Evolutionary conservation across 2,113 vertebrate genomes (phyloP), one percentile per base, ranked within the genome.

Genomic region (Mus spicilegus): DNA sequence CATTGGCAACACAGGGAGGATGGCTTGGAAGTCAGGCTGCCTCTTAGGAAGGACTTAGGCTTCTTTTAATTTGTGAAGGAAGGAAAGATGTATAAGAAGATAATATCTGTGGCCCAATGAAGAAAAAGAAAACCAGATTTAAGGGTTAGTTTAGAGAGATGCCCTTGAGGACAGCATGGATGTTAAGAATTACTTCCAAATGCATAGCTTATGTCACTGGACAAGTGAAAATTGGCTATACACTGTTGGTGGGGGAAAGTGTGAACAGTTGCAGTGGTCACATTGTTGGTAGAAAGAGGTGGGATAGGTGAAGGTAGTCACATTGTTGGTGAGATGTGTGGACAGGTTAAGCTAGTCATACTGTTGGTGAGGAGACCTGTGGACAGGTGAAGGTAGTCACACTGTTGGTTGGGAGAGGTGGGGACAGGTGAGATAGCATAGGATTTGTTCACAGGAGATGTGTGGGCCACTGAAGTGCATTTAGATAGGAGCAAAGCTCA

Each of bases 281-380:
- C 19, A 42, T 26, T 82, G 8, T 22, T 69, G 84, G 24, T 72
- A 61, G 42, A 12, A 36, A 28, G 4, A 36, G 36, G 24, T 67
- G 19, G 49, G 16, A 33, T 28, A 78, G 5, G 14, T 49, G 24
- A 78, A 78, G 26, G 28, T 30, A 19, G 76, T 78, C 49, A 36
- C 51, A 36, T 1, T 81, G 17, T 56, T 56, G 33, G 4, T 58
- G 6, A 22, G 36, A 2, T 22, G 4, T 36, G 4, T 4, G 76
- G 9, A 11, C 1, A 24, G 33, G 33, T 80, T 33, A 56, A 81
- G 28, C 17, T 56, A 81, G 78, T 36, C 51, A n/a, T 19, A 56
- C 5, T 36, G 0, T n/a, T 36, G 49, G 4, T 54, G 8, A 7
- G 30, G 1, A 78, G 16, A 33, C 1, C 7, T 54, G 1, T 2